Conservation (phyloP, 2,888 invertebrate species). For the Vannuccia rotundouncinata region DNA sequence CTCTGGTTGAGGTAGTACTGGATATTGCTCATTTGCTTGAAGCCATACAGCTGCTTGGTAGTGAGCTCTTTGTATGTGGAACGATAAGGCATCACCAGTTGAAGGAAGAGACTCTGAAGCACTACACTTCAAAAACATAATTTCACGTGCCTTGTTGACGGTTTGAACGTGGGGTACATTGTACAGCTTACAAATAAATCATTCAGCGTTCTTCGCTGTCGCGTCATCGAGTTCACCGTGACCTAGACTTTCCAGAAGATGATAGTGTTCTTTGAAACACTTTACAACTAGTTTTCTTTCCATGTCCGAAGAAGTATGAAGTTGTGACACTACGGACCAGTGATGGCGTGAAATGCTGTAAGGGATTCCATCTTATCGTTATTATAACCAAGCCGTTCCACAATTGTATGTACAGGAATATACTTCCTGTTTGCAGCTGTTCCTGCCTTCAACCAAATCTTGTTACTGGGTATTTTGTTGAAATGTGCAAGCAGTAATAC, state of each 20-base stretch:
- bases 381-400: neutral
- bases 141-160: conserved; percentile 16
- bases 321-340: neutral
- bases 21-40: conserved; percentile 6
- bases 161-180: neutral
- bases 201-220: conserved; percentile 1
- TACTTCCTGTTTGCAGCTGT: conserved; percentile 6
- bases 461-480: neutral
- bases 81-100: conserved; percentile 17
- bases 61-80: conserved; percentile 7
- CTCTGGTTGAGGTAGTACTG: conserved; percentile 22
- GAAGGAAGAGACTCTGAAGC: conserved; percentile 6
- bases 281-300: conserved; percentile 33
- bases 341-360: neutral
- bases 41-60: neutral
- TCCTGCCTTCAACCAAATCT: conserved; percentile 28
- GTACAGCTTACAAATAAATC: conserved; percentile 5
- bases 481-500: conserved; percentile 31
- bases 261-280: conserved; percentile 33
- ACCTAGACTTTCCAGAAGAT: conserved; percentile 5
- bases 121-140: conserved; percentile 2
- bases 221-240: conserved; percentile 19
- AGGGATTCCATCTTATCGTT: neutral
- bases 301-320: conserved; percentile 26
- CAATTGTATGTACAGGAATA: neutral